phyloP scores from a whole-genome alignment of 1,140 invertebrate genomes.

The Calycopis cecrops region DNA sequence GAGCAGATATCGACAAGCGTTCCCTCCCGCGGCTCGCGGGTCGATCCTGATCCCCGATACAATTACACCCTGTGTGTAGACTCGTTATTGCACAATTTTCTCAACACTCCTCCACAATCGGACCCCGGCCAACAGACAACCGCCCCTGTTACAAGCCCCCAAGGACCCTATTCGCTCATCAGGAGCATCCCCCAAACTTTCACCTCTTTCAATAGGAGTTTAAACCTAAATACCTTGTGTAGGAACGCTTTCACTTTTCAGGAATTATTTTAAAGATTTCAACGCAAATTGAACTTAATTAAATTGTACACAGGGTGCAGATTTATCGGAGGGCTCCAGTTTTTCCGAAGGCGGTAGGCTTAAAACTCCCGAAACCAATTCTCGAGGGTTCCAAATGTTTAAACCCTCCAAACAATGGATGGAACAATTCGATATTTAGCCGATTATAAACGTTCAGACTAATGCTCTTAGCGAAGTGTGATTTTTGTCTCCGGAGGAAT shows the following conservation, averaged over 20 bases:
- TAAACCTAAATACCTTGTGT: slow-evolving; percentile 74
- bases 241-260: slow-evolving; percentile 73
- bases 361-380: slow-evolving; percentile 71
- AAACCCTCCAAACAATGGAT: slow-evolving; percentile 67
- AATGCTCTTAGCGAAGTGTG: slow-evolving; percentile 69
- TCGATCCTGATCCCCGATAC: slow-evolving; percentile 68
- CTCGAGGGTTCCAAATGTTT: slow-evolving; percentile 57
- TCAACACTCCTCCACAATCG: slow-evolving; percentile 46
- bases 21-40: slow-evolving; percentile 38
- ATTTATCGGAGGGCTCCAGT: slow-evolving; percentile 29
- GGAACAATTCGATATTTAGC: slow-evolving; percentile 74
- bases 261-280: slow-evolving; percentile 55
- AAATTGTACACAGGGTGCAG: slow-evolving; percentile 28
- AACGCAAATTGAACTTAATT: slow-evolving; percentile 39
- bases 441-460: slow-evolving; percentile 66
- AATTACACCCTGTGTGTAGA: slow-evolving; percentile 69
- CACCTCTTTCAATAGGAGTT: slow-evolving; percentile 74
- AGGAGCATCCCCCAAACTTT: slow-evolving; percentile 55
- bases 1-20: slow-evolving; percentile 27
- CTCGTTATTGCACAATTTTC: slow-evolving; percentile 71
- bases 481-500: slow-evolving; percentile 44
- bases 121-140: slow-evolving; percentile 27
- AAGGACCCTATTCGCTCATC: slow-evolving; percentile 34
- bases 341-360: slow-evolving; percentile 65
- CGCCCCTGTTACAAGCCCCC: slow-evolving; percentile 26